These are phyloP conservation scores for Drosophila pseudotakahashii DNA, from an alignment of 2,888 invertebrate species.

Conservation along the genomic window DNA sequence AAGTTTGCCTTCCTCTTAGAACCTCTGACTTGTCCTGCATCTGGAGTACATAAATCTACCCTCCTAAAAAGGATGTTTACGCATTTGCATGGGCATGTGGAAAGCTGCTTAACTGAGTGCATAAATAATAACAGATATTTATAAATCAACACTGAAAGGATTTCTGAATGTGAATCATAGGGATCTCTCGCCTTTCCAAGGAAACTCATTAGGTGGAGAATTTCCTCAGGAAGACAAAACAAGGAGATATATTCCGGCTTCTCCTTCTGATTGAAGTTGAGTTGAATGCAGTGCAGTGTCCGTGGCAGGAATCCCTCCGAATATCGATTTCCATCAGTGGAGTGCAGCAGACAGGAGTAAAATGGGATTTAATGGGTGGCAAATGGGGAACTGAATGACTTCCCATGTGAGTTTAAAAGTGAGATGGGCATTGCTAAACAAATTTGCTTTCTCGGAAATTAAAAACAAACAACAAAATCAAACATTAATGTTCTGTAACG, in stretches of 20 bases:
- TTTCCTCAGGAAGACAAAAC: not conserved
- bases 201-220: constrained; percentile 21
- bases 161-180: too few relatives aligned
- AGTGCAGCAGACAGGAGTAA: constrained; percentile 31
- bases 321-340: constrained; percentile 59
- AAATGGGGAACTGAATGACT: constrained; percentile 11
- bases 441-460: constrained; percentile 73
- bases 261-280: constrained; percentile 6
- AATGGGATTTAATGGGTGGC: constrained; percentile 3
- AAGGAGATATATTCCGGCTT: not conserved
- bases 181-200: not conserved
- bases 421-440: constrained; percentile 55
- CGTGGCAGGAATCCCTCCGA: constrained; percentile 10
- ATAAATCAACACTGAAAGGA: constrained; percentile 16
- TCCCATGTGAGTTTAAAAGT: constrained; percentile 11
- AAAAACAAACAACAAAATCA: constrained; percentile 80
- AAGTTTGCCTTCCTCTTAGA: constrained; percentile 6
- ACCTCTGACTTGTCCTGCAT: constrained; percentile 22
- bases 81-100: constrained; percentile 13
- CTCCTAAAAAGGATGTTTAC: constrained; percentile 1
- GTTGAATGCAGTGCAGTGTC: constrained; percentile 50
- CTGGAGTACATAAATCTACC: constrained; percentile 40
- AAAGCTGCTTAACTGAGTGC: constrained; percentile 6
- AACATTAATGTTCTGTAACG: constrained; percentile 77
- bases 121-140: constrained; percentile 31